Evolutionary conservation across 53 echinoderm and acorn worm species (phyloP), one percentile per base, ranked within the genome.

Genomic region (Paracentrotus lividus): DNA sequence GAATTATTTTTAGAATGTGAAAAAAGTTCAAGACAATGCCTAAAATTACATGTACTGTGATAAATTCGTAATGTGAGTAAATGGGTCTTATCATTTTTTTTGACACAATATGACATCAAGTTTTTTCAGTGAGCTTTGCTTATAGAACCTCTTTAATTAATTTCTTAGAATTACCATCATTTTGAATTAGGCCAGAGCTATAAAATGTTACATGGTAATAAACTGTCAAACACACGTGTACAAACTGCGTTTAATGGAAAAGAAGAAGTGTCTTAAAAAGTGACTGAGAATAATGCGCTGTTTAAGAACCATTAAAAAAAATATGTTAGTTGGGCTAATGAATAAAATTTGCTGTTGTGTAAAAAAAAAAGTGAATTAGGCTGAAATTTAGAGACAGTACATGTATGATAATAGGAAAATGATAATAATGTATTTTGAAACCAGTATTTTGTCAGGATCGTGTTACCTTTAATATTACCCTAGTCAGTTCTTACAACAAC

Each of bases 401-500:
- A n/a, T n/a, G 51, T 8, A 51, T 51, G 51, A 23, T 18, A 60
- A 60, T 5, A 29, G 66, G 32, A 26, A 66, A 66, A 7, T 31
- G 32, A 27, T 57, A 31, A 5, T 31, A 32, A 31, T 66, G 32
- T 31, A 31, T 66, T 66, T 66, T 66, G 29, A 66, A 8, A 0
- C 32, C 32, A 2, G 8, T 10, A 66, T 29, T 81, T 47, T 47
- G 45, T 43, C 47, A 81, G 45, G 81, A 10, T 81, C 45, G 44
- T 47, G 38, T 47, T 44, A 44, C 21, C 47, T 81, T 81, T 45
- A 47, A 81, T 47, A 26, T 81, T n/a, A 81, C 81, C 26, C 49
- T 81, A 81, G 44, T 72, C 26, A 7, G 81, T 47, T 81, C 47
- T 81, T n/a, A n/a, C 81, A 81, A 9, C 81, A 47, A 45, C n/a